These are phyloP conservation scores for Conger conger DNA, from an alignment of 2,113 vertebrate species.

Conservation along the genomic window DNA sequence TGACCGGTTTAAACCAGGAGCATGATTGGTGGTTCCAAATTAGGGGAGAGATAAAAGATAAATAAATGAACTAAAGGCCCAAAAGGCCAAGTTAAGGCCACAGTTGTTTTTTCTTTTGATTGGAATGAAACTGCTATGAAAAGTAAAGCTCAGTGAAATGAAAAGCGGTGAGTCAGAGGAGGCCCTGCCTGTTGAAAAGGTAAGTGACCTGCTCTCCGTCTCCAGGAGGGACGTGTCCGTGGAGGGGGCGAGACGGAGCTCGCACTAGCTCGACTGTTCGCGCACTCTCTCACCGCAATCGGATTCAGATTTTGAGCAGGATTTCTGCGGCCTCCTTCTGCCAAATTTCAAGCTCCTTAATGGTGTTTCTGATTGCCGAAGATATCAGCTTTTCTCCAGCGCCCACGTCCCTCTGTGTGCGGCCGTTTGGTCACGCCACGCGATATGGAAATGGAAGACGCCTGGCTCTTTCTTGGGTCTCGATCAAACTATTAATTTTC, in stretches of 20 bases:
- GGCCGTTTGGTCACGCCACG: slow-evolving; percentile 76
- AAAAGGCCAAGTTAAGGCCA: background rate
- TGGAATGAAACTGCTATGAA: background rate
- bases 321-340: slow-evolving; percentile 40
- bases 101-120: background rate
- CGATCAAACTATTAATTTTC: slow-evolving; percentile 75
- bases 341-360: slow-evolving; percentile 59
- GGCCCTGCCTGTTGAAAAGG: slow-evolving; percentile 21
- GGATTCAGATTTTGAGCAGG: slow-evolving; percentile 45
- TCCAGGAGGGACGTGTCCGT: background rate
- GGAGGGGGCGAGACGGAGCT: background rate
- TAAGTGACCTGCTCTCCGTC: slow-evolving; percentile 36
- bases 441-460: slow-evolving; percentile 70
- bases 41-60: no score
- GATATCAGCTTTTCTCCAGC: slow-evolving; percentile 70
- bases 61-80: background rate
- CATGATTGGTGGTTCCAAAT: no score
- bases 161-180: background rate
- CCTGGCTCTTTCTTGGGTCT: slow-evolving; percentile 55
- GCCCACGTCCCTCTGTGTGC: slow-evolving; percentile 48
- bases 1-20: no score
- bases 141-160: background rate
- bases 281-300: slow-evolving; percentile 39
- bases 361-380: slow-evolving; percentile 64
- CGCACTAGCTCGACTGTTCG: slow-evolving; percentile 42